phyloP scores from a whole-genome alignment of 2,113 vertebrate species.

The Ailuropoda melanoleuca region DNA sequence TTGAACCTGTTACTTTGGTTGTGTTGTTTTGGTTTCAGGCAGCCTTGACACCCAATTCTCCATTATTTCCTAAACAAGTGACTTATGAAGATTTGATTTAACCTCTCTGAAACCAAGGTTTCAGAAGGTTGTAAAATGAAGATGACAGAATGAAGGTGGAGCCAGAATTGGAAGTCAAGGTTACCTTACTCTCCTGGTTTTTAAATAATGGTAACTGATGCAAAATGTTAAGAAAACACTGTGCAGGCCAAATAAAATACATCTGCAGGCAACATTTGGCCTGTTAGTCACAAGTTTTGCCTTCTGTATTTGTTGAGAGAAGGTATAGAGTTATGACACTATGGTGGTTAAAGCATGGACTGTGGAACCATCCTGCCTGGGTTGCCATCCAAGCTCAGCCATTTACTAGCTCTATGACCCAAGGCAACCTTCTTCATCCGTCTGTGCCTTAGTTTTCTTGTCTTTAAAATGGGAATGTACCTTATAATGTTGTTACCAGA shows the following conservation, averaged over 20 bases:
- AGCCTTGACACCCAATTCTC: neutral
- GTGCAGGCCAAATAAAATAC: slow-evolving; percentile 14
- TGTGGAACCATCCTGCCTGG: neutral
- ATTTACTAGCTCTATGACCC: neutral
- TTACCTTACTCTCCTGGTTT: neutral
- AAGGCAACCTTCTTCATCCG: neutral
- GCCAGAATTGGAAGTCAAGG: slow-evolving; percentile 7
- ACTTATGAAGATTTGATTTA: neutral
- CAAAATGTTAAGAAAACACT: slow-evolving; percentile 50
- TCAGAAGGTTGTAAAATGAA: neutral
- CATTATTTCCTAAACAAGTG: neutral
- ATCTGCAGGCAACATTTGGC: neutral
- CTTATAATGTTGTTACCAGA: neutral
- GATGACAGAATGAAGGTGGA: neutral
- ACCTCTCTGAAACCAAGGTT: slow-evolving; percentile 6
- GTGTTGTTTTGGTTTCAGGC: neutral
- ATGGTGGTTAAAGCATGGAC: neutral
- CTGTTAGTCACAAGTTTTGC: neutral
- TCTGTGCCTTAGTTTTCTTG: neutral
- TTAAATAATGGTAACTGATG: slow-evolving; percentile 21
- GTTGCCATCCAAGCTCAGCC: neutral
- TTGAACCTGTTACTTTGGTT: neutral
- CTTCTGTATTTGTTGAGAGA: slow-evolving; percentile 45
- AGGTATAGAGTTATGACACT: neutral
- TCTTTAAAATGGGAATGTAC: neutral